A percentile compares a stretch with the other conserved stretches of the same genome.
These are phyloP conservation scores for Xyrauchen texanus DNA, from an alignment of 2,113 vertebrate genomes.

Conservation along the genomic window DNA sequence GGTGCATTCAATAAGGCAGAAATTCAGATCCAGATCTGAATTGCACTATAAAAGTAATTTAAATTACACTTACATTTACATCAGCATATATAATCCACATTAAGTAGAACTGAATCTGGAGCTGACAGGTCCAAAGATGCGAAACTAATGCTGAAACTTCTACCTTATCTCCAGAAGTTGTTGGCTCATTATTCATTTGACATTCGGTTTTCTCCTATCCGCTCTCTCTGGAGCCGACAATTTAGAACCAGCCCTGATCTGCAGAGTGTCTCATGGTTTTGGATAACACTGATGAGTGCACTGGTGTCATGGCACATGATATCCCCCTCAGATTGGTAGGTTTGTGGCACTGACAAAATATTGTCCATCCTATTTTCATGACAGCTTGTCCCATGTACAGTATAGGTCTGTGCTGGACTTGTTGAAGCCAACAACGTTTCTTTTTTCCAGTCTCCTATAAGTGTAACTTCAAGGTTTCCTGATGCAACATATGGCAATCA, in stretches of 20 bases:
- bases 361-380: background rate
- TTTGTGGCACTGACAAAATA: background rate
- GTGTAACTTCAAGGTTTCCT: constrained; percentile 29
- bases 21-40: too few species aligned
- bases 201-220: too few species aligned
- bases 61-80: too few species aligned
- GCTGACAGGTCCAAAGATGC: too few species aligned
- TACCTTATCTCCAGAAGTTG: too few species aligned
- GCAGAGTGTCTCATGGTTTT: background rate
- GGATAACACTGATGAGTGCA: background rate
- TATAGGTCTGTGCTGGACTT: background rate
- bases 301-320: background rate
- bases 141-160: too few species aligned
- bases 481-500: constrained; percentile 41
- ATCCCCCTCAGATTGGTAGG: background rate
- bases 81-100: too few species aligned
- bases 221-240: too few species aligned
- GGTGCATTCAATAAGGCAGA: too few species aligned
- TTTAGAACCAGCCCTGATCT: background rate
- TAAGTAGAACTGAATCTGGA: too few species aligned
- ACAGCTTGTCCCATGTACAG: background rate
- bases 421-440: background rate
- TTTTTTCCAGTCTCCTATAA: background rate
- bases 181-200: too few species aligned
- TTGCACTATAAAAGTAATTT: too few species aligned